These are phyloP conservation scores for Phrynocephalus versicolor DNA, from an alignment of 2,113 vertebrate genomes.

Conservation along the genomic window DNA sequence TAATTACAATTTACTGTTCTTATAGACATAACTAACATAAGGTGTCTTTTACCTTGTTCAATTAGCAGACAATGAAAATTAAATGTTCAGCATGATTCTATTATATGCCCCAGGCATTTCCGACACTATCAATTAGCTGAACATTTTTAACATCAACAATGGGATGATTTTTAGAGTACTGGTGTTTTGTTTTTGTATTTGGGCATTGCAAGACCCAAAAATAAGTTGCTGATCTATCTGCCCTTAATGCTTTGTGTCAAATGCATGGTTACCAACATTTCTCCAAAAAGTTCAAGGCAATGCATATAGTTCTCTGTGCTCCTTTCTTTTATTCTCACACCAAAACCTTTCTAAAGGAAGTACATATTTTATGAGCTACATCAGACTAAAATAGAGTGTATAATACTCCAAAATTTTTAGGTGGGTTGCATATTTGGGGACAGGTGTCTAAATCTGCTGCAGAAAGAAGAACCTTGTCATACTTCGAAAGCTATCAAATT, in stretches of 20 bases:
- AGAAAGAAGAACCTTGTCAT: too few relatives aligned
- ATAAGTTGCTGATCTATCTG: not conserved
- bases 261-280: not conserved
- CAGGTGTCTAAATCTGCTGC: too few relatives aligned
- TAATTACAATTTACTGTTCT: conserved; percentile 45
- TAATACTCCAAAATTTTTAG: not conserved
- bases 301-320: not conserved
- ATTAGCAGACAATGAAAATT: conserved; percentile 10
- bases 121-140: conserved; percentile 43
- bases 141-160: conserved; percentile 33
- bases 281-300: not conserved
- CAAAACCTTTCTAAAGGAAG: too few relatives aligned
- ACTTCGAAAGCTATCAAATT: too few relatives aligned
- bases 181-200: not conserved
- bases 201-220: not conserved
- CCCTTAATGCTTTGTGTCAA: not conserved
- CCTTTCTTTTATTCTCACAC: not conserved
- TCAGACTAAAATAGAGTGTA: not conserved
- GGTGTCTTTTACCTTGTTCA: not conserved
- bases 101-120: conserved; percentile 19
- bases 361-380: not conserved
- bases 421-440: not conserved
- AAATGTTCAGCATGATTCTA: conserved; percentile 34
- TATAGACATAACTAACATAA: conserved; percentile 36
- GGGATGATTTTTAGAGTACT: not conserved